Percentiles rank a stretch among this genome's conserved stretches.
These are phyloP conservation scores for Drosophila anomalipes DNA, from an alignment of 2,888 invertebrate genomes.

Conservation along the genomic window DNA sequence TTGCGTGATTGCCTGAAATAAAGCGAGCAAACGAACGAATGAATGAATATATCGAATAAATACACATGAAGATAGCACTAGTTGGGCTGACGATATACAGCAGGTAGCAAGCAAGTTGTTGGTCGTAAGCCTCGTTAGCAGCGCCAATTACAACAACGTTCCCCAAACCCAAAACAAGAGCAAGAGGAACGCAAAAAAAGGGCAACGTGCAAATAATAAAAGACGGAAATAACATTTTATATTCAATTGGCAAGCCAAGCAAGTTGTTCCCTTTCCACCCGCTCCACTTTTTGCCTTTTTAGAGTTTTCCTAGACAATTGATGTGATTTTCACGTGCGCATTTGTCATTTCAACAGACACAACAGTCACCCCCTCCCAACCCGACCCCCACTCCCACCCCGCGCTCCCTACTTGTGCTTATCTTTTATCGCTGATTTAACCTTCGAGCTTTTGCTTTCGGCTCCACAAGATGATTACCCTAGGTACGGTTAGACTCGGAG, in stretches of 20 bases:
- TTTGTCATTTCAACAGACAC: conserved; percentile 53
- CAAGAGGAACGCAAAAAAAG: conserved; percentile 9
- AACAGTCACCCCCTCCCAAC: background rate
- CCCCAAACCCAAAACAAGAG: background rate
- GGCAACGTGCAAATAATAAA: conserved; percentile 78
- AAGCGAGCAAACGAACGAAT: conserved; percentile 33
- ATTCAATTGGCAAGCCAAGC: conserved; percentile 71
- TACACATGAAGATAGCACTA: conserved; percentile 36
- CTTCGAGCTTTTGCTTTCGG: conserved; percentile 55
- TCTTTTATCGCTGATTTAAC: conserved; percentile 77
- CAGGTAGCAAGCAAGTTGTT: conserved; percentile 1
- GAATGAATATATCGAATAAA: conserved; percentile 65
- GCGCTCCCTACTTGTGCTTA: conserved; percentile 50
- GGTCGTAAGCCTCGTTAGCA: conserved; percentile 57
- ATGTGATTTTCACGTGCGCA: conserved; percentile 81
- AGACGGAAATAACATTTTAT: conserved; percentile 78
- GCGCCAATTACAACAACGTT: conserved; percentile 48
- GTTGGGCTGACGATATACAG: conserved; percentile 3
- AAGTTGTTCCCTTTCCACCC: conserved; percentile 20
- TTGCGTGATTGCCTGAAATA: conserved; percentile 86
- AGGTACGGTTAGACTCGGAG: conserved; percentile 12
- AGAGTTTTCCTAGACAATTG: conserved; percentile 70
- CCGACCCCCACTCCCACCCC: background rate
- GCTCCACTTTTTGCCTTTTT: conserved; percentile 37
- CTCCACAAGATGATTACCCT: conserved; percentile 51